These are phyloP conservation scores for Oikopleura dioica DNA, from an alignment of 23 tunicate species.

Conservation along the genomic window DNA sequence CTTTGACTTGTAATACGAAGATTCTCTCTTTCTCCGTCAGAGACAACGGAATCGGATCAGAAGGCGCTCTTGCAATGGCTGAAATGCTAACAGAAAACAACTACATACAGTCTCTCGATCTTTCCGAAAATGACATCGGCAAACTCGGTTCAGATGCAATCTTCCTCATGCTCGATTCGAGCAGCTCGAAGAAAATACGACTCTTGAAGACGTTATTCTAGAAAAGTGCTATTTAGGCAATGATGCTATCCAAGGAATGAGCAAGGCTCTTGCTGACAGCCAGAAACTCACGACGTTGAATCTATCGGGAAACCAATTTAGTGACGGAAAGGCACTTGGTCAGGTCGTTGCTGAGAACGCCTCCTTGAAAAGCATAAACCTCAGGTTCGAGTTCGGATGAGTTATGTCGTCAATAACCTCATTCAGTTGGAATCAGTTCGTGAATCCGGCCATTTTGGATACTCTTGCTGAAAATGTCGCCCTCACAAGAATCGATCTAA, in stretches of 20 bases:
- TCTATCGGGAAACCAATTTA: conserved; percentile 51
- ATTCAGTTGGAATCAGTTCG: conserved; percentile 79
- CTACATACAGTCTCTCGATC: conserved; percentile 36
- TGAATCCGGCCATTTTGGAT: conserved; percentile 35
- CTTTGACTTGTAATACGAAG: conserved; percentile 34
- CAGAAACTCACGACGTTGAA: conserved; percentile 55
- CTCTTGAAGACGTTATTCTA: no score
- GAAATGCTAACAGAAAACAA: conserved; percentile 83
- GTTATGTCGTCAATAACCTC: neutral
- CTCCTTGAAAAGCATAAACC: conserved; percentile 37
- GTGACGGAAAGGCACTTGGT: conserved; percentile 47
- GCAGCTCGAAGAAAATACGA: no score
- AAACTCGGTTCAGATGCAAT: conserved; percentile 37
- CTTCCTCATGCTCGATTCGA: conserved; percentile 32
- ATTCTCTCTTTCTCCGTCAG: neutral
- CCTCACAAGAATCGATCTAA: neutral
- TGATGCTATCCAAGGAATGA: neutral
- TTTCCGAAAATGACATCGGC: conserved; percentile 72
- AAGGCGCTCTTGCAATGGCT: conserved; percentile 73
- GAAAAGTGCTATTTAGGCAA: neutral
- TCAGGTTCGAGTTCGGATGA: neutral
- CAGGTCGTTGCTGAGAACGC: conserved; percentile 83
- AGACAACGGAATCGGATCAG: conserved; percentile 12
- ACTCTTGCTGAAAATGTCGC: conserved; percentile 32
- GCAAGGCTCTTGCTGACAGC: conserved; percentile 17